Percentiles rank a stretch among this genome's conserved stretches.
These are phyloP conservation scores for Neodontobutis hainanensis DNA, from an alignment of 2,113 vertebrate genomes.

Conservation along the genomic window DNA sequence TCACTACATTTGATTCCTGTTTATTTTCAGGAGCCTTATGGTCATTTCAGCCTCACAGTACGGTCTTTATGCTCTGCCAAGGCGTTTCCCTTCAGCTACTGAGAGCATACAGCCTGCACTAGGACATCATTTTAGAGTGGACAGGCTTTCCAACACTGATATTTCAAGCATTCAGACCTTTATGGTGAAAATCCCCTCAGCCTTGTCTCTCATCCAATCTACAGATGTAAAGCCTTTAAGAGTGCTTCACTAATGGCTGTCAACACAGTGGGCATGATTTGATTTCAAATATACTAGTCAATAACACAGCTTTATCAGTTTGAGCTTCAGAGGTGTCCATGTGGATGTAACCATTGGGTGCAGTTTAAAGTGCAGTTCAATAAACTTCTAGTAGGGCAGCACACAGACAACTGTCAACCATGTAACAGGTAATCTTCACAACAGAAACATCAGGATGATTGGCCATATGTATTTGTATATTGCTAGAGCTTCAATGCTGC, in stretches of 20 bases:
- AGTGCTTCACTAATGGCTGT: slow-evolving; percentile 55
- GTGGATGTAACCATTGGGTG: no score
- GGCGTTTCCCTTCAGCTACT: slow-evolving; percentile 49
- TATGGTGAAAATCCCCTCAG: slow-evolving; percentile 62
- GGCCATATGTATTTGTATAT: no score
- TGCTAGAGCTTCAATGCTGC: no score
- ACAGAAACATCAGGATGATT: no score
- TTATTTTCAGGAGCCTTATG: slow-evolving; percentile 74
- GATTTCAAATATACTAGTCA: slow-evolving; percentile 50
- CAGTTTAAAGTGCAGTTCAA: no score
- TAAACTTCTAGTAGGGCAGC: no score
- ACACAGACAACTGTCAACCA: no score
- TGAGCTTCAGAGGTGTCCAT: no score
- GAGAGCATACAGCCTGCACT: slow-evolving; percentile 42
- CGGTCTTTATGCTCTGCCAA: slow-evolving; percentile 67
- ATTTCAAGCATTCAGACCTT: slow-evolving; percentile 69
- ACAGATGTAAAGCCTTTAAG: slow-evolving; percentile 41
- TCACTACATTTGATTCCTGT: slow-evolving; percentile 75
- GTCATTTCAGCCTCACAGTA: slow-evolving; percentile 69
- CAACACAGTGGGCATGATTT: slow-evolving; percentile 40
- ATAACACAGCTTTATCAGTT: slow-evolving; percentile 38
- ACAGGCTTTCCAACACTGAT: slow-evolving; percentile 64
- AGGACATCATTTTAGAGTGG: slow-evolving; percentile 57
- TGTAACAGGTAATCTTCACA: no score
- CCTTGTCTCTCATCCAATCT: slow-evolving; percentile 74